A percentile compares a stretch with the other conserved stretches of the same genome.
Evolutionary conservation across 2,113 vertebrate species (phyloP).

Genomic region (Prunella himalayana): DNA sequence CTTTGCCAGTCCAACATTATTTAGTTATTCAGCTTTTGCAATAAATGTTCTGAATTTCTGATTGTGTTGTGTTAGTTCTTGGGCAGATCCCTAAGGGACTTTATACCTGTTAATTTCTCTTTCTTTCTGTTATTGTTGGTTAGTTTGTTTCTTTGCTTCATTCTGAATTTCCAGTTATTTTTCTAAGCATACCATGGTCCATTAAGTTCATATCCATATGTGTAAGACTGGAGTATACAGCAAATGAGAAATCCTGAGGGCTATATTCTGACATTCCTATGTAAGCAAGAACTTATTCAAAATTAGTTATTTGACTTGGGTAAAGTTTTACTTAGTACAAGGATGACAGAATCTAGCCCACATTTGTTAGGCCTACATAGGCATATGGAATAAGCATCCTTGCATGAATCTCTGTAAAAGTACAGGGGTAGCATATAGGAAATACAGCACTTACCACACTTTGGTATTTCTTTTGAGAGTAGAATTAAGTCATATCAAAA

Average conservation of each 20-base stretch:
- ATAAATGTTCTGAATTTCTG: slow-evolving; percentile 98
- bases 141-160: neutral
- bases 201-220: neutral
- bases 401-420: neutral
- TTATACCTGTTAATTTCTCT: neutral
- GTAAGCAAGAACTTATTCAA: neutral
- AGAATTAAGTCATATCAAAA: neutral
- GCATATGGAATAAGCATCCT: neutral
- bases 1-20: slow-evolving; percentile 85
- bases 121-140: neutral
- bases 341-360: neutral
- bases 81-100: slow-evolving; percentile 37
- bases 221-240: neutral
- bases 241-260: neutral
- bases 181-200: neutral
- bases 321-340: neutral
- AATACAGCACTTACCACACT: neutral
- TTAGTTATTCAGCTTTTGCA: slow-evolving; percentile 98
- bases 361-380: neutral
- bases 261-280: neutral
- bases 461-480: neutral
- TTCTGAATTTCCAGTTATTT: slow-evolving; percentile 23
- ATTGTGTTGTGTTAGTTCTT: slow-evolving; percentile 78
- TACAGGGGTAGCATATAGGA: neutral
- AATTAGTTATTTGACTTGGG: neutral